A percentile compares a stretch with the other conserved stretches of the same genome.
Evolutionary conservation across 2,113 vertebrate species (phyloP).

Genomic region (Notothenia rossii): DNA sequence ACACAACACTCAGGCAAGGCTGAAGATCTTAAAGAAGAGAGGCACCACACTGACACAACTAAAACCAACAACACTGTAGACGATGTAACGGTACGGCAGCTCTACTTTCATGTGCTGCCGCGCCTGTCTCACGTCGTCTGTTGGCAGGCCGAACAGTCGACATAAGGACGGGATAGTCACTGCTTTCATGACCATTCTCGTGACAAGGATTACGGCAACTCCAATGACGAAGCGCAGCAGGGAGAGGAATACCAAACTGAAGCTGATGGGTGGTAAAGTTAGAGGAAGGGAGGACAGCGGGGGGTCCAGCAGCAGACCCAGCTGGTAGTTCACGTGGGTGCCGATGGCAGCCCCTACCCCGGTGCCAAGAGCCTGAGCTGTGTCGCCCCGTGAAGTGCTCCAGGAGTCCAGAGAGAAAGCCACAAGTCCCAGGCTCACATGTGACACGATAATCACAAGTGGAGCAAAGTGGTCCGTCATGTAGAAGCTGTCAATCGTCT

Average conservation of each 20-base stretch:
- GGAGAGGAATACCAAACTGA: slow-evolving; percentile 84
- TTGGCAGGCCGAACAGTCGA: slow-evolving; percentile 84
- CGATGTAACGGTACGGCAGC: slow-evolving; percentile 94
- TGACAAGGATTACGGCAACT: slow-evolving; percentile 85
- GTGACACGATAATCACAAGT: slow-evolving; percentile 88
- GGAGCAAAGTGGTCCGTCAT: slow-evolving; percentile 89
- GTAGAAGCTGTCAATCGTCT: slow-evolving; percentile 93
- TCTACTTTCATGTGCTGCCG: slow-evolving; percentile 93
- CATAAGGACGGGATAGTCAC: slow-evolving; percentile 92
- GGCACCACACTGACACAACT: slow-evolving; percentile 90
- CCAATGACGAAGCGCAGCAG: slow-evolving; percentile 89
- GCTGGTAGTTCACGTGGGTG: slow-evolving; percentile 84
- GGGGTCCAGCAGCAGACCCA: slow-evolving; percentile 88
- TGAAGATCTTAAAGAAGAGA: slow-evolving; percentile 86
- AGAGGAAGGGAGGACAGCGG: slow-evolving; percentile 86
- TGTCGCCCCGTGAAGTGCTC: slow-evolving; percentile 97
- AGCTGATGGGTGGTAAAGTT: slow-evolving; percentile 80
- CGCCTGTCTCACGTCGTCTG: slow-evolving; percentile 86
- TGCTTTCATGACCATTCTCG: slow-evolving; percentile 90
- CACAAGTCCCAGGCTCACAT: slow-evolving; percentile 91
- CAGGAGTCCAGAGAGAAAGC: slow-evolving; percentile 96
- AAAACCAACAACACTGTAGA: slow-evolving; percentile 94
- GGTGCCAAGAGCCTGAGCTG: slow-evolving; percentile 93
- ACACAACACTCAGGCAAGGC: slow-evolving; percentile 85
- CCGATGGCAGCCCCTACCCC: slow-evolving; percentile 91